These are phyloP conservation scores for Drosophila silvestris DNA, from an alignment of 2,888 invertebrate genomes.

Conservation along the genomic window DNA sequence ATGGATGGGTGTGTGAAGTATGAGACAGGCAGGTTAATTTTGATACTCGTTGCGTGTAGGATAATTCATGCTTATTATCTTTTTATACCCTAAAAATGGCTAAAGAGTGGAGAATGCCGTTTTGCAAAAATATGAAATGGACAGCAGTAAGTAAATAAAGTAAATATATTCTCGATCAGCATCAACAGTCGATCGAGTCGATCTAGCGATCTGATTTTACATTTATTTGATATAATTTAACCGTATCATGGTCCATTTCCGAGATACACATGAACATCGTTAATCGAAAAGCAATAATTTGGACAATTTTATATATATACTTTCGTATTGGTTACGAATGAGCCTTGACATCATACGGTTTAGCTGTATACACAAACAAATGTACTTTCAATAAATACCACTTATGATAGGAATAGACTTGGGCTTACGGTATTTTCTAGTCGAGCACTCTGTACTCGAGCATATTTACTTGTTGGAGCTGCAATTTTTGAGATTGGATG, in stretches of 20 bases:
- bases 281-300: not conserved
- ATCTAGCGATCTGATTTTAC: not conserved
- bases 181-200: not conserved
- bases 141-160: not conserved
- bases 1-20: slow-evolving; percentile 1
- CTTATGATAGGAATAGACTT: not conserved
- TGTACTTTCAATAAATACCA: not conserved
- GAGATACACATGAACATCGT: not conserved
- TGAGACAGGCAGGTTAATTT: slow-evolving; percentile 64
- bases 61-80: slow-evolving; percentile 82
- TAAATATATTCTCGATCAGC: not conserved
- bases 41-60: slow-evolving; percentile 80
- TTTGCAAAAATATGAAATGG: not conserved
- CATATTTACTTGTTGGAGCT: slow-evolving; percentile 29
- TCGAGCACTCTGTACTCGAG: not conserved
- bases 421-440: not conserved
- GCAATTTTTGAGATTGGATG: slow-evolving; percentile 56
- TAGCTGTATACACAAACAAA: not conserved
- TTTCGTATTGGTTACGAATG: not conserved
- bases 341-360: not conserved
- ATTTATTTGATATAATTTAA: not conserved
- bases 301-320: not conserved
- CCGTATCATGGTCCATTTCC: not conserved
- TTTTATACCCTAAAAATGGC: slow-evolving; percentile 47
- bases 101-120: slow-evolving; percentile 1